A percentile compares a stretch with the other conserved stretches of the same genome.
Evolutionary conservation across 2,888 invertebrate species (phyloP).

Genomic region (Belgica antarctica): DNA sequence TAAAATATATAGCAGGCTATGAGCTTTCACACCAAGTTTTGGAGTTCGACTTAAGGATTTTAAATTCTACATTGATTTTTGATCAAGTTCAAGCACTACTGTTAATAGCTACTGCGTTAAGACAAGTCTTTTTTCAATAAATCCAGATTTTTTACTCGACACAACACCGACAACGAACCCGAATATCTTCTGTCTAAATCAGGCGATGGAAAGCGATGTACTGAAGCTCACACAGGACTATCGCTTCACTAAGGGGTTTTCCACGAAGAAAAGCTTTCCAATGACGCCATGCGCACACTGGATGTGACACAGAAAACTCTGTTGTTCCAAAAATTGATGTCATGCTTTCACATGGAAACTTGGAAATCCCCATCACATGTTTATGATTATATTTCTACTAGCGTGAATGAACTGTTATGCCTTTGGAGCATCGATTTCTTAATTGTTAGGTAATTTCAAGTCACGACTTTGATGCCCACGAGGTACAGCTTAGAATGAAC

Average conservation of each 20-base stretch:
- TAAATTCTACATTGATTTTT: no score
- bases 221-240: conserved; percentile 3
- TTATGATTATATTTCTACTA: no score
- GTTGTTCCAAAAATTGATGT: not conserved
- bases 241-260: not conserved
- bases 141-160: not conserved
- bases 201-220: conserved; percentile 33
- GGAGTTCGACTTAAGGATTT: no score
- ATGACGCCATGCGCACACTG: not conserved
- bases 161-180: conserved; percentile 16
- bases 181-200: conserved; percentile 14
- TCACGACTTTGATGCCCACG: no score
- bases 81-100: not conserved
- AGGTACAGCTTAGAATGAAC: no score
- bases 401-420: no score
- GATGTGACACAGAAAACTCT: not conserved
- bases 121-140: not conserved
- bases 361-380: conserved; percentile 13
- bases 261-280: not conserved
- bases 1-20: not conserved
- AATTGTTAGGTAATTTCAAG: no score
- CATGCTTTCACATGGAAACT: not conserved
- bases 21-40: not conserved
- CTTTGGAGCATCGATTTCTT: no score
- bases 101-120: not conserved